Evolutionary conservation across 2,797 vertebrate species (phyloP).

Genomic region (Lepilemur ruficaudatus): DNA sequence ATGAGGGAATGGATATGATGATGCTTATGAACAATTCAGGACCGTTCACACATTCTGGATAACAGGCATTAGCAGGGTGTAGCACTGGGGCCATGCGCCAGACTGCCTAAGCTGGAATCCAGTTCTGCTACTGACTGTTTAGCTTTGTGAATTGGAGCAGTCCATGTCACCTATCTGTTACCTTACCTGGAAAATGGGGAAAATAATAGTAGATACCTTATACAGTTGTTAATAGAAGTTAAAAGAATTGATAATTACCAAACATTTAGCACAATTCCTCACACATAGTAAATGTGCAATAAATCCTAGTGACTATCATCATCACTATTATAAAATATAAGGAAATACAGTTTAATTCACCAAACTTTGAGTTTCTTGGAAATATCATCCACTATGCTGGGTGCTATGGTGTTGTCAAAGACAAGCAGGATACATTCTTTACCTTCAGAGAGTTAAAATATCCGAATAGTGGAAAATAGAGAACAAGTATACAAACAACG

Average conservation of each 20-base stretch:
- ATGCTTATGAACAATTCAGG: not conserved
- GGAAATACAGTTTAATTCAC: not conserved
- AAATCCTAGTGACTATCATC: not conserved
- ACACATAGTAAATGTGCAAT: not conserved
- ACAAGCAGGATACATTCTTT: not conserved
- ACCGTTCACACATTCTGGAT: not conserved
- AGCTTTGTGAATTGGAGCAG: not conserved
- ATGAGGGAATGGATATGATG: not conserved
- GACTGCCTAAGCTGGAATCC: too few species aligned
- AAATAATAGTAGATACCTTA: not conserved
- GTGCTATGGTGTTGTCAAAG: not conserved
- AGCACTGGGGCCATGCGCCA: fast-evolving
- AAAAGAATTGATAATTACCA: not conserved
- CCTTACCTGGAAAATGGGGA: not conserved
- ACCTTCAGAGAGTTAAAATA: not conserved
- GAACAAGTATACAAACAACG: not conserved
- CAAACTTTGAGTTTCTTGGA: not conserved
- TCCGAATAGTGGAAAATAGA: not conserved
- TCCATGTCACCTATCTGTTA: not conserved
- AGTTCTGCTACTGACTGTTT: too few species aligned
- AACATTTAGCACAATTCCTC: not conserved
- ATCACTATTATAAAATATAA: not conserved
- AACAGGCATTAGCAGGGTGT: not conserved
- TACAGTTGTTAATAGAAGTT: not conserved
- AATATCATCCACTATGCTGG: not conserved